A percentile compares a stretch with the other conserved stretches of the same genome.
Conservation (phyloP, 2,888 invertebrate species). For the Acanthoscelides obtectus region DNA sequence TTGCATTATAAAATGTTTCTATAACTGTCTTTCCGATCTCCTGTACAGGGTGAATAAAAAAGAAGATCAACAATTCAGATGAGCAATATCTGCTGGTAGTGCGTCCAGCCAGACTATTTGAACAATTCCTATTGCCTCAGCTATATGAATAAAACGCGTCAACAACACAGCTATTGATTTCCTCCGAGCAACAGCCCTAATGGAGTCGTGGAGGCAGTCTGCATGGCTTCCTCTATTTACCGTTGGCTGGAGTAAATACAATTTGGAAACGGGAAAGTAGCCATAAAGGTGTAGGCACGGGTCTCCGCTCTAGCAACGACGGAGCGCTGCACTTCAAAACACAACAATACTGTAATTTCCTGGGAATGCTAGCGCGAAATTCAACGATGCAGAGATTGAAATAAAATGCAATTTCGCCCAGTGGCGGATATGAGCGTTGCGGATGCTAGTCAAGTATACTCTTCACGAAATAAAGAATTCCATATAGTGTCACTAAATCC, state of each 20-base stretch:
- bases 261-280: not conserved
- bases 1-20: no score
- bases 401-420: not conserved
- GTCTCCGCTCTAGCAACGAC: no score
- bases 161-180: not conserved
- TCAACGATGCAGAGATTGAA: not conserved
- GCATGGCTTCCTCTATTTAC: not conserved
- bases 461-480: not conserved
- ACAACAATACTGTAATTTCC: not conserved
- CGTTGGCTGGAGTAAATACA: not conserved
- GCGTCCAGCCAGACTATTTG: no score
- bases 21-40: no score
- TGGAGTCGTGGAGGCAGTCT: not conserved
- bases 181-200: not conserved
- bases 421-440: not conserved
- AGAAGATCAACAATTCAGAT: no score
- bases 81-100: no score
- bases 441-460: not conserved
- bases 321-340: not conserved
- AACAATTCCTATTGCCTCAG: no score
- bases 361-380: not conserved
- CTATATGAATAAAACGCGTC: not conserved
- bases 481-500: no score
- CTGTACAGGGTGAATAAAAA: no score
- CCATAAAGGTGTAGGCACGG: not conserved